Evolutionary conservation across 2,888 invertebrate genomes (phyloP), one percentile per base, ranked within the genome.

Genomic region (Oxystoma pomonae): DNA sequence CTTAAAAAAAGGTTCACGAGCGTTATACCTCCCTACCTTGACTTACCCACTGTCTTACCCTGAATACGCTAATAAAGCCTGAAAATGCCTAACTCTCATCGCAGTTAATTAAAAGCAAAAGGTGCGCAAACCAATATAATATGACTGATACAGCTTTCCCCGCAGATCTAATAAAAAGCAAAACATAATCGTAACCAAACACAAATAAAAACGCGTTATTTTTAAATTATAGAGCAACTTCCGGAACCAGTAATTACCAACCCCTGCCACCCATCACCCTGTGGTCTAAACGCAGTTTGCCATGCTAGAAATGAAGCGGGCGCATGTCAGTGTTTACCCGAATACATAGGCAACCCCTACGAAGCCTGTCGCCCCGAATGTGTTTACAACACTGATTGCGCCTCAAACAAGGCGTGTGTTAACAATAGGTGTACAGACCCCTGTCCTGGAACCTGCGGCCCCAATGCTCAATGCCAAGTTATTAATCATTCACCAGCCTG

Each of bases 281-380:
- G 84, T 74, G 84, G 84, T 62, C 76, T 83, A 49, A 90, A 91
- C 78, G 89, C 91, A n/a, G 83, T 86, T 69, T 91, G 91, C 76
- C 85, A 85, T 76, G 88, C 89, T 74, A 86, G 87, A 78, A 87
- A 87, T 70, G 86, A 84, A 63, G 90, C 89, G 52, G 90, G 90
- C 66, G 86, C 90, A 55, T 92, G 92, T 75, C 84, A 85, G 69
- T 90, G 90, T 75, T 77, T 86, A 62, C 83, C 86, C 3, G 88
- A 88, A 68, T 89, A 89, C 78, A 85, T 87, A 71, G 92, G 92
- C 70, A 89, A 91, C 76, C 91, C 92, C 52, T 90, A 89, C 74
- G 86, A 89, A 81, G 85, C 86, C 63, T 90, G 90, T 74, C 83
- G 87, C 75, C 88, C 88, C 20, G 88, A 88, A 78, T 89, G 88